phyloP scores from a whole-genome alignment of 2,797 vertebrate genomes.

The Smutsia temminckii region DNA sequence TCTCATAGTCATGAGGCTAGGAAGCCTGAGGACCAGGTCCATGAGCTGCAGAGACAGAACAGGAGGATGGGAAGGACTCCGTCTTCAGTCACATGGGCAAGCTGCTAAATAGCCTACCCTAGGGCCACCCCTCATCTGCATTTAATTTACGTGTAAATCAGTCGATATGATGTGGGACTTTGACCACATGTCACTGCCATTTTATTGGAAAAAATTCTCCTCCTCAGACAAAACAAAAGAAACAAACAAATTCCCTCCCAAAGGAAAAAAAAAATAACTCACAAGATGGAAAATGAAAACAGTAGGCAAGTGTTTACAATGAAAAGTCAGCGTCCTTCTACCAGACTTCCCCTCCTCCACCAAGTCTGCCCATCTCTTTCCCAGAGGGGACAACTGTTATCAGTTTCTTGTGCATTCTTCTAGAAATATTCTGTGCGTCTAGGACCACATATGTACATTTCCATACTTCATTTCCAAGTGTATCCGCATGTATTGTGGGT shows the following conservation, averaged over 20 bases:
- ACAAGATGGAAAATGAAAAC: not conserved
- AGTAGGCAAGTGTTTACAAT: not conserved
- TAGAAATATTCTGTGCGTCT: not conserved
- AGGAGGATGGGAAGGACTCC: not conserved
- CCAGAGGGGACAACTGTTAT: not conserved
- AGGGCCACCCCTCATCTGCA: not conserved
- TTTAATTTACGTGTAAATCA: not conserved
- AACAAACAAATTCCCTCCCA: not conserved
- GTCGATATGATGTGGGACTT: not conserved
- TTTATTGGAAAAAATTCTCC: slow-evolving; percentile 36
- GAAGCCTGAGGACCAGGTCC: not conserved
- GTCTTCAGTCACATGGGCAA: not conserved
- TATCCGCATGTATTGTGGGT: not conserved
- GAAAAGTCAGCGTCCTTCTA: not conserved
- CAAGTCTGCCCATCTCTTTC: not conserved
- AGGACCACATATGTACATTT: not conserved
- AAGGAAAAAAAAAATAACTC: slow-evolving; percentile 1
- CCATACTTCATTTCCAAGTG: not conserved
- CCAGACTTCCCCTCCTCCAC: not conserved
- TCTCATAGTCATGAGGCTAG: not conserved
- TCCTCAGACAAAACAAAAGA: slow-evolving; percentile 30
- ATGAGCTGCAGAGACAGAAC: not conserved
- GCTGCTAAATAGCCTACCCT: not conserved
- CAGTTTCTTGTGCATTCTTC: not conserved
- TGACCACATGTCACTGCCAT: not conserved